These are phyloP conservation scores for Drosophila watanabei DNA, from an alignment of 1,140 invertebrate genomes.

Conservation along the genomic window DNA sequence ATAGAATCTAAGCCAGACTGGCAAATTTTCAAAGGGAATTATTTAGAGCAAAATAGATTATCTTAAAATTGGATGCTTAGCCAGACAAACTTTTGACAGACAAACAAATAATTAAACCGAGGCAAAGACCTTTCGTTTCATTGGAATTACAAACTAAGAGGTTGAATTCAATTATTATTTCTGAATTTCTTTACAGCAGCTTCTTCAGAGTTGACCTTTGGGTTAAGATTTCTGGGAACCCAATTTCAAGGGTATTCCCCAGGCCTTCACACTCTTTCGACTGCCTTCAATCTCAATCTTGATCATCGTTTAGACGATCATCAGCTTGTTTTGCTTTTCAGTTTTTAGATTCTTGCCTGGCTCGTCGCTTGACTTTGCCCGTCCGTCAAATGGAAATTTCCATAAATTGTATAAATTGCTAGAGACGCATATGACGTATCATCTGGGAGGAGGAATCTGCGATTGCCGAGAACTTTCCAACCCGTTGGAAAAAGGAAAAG, in stretches of 20 bases:
- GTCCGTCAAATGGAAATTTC: conserved; percentile 53
- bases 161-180: conserved; percentile 24
- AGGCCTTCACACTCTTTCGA: not conserved
- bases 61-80: not conserved
- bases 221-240: conserved; percentile 21
- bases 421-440: conserved; percentile 37
- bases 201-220: conserved; percentile 2
- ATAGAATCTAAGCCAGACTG: not conserved
- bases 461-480: conserved; percentile 73
- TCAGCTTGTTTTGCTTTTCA: conserved; percentile 7
- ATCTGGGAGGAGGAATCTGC: conserved; percentile 7
- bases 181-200: conserved; percentile 8
- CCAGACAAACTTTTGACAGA: not conserved
- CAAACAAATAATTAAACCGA: not conserved
- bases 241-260: conserved; percentile 27
- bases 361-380: conserved; percentile 17
- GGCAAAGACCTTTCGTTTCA: not conserved
- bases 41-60: not conserved
- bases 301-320: conserved; percentile 29
- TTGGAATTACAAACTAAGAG: not conserved
- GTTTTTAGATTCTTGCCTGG: conserved; percentile 16
- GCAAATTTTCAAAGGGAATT: not conserved
- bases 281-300: conserved; percentile 17
- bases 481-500: conserved; percentile 77
- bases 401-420: conserved; percentile 53